phyloP scores from a whole-genome alignment of 2,888 invertebrate genomes.

The Ctenicera cuprea region DNA sequence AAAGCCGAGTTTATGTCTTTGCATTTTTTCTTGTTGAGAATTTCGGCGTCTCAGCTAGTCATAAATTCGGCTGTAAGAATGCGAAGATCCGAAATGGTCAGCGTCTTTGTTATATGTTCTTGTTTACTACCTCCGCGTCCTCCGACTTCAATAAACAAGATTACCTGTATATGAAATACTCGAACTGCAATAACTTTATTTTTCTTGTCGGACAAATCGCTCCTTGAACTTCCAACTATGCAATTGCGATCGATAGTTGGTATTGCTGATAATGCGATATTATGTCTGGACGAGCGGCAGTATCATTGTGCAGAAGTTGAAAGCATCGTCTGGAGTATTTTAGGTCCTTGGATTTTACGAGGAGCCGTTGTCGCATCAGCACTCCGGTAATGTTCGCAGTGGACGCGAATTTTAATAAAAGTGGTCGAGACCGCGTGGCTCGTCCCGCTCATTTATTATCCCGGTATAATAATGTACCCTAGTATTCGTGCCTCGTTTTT shows the following conservation, averaged over 20 bases:
- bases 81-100: constrained; percentile 41
- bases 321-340: constrained; percentile 31
- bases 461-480: constrained; percentile 56
- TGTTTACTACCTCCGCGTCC: constrained; percentile 35
- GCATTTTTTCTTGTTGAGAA: constrained; percentile 33
- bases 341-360: constrained; percentile 60
- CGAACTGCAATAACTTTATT: constrained; percentile 14
- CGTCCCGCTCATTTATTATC: constrained; percentile 57
- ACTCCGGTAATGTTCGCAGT: constrained; percentile 59
- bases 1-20: constrained; percentile 2
- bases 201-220: constrained; percentile 11
- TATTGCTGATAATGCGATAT: constrained; percentile 14
- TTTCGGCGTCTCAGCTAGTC: constrained; percentile 34
- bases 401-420: constrained; percentile 65
- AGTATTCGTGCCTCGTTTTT: constrained; percentile 60
- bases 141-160: constrained; percentile 35
- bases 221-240: constrained; percentile 12
- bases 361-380: constrained; percentile 65
- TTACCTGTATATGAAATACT: constrained; percentile 43
- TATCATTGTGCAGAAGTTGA: not conserved
- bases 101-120: constrained; percentile 43
- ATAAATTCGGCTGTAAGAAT: constrained; percentile 37
- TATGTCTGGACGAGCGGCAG: not conserved
- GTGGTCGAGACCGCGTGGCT: constrained; percentile 57
- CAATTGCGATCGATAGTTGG: constrained; percentile 20